Conservation (phyloP, 2,113 vertebrate species). For the Epinephelus lanceolatus region DNA sequence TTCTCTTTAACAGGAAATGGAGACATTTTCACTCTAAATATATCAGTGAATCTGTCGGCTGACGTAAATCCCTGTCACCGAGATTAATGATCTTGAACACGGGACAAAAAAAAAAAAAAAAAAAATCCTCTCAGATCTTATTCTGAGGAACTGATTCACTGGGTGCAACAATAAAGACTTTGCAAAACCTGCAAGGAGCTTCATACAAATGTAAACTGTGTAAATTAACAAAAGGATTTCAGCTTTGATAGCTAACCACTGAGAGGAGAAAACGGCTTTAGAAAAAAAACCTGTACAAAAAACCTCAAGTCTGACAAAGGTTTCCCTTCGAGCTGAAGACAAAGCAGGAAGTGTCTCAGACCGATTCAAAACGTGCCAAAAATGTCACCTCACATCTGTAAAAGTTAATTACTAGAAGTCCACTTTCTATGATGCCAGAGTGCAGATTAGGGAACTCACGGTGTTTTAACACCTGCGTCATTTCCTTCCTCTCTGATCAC, state of each 20-base stretch:
- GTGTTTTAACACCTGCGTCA: neutral
- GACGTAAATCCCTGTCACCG: constrained; percentile 71
- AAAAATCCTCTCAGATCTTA: constrained; percentile 23
- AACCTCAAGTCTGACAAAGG: neutral
- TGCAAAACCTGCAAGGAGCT: constrained; percentile 1
- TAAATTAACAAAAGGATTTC: constrained; percentile 14
- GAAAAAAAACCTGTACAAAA: neutral
- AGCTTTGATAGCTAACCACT: neutral
- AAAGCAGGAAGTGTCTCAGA: neutral
- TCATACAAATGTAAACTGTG: constrained; percentile 19
- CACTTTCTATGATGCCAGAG: neutral
- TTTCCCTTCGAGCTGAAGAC: neutral
- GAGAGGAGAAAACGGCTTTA: neutral
- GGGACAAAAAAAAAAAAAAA: neutral
- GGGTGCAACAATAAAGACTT: neutral
- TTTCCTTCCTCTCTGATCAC: constrained; percentile 16
- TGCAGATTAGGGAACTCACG: neutral
- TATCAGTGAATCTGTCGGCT: constrained; percentile 66
- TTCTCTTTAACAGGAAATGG: constrained; percentile 73
- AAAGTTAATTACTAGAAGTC: neutral
- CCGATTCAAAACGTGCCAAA: constrained; percentile 1
- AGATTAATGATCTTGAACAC: constrained; percentile 61
- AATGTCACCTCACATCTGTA: constrained; percentile 9
- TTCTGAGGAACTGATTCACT: constrained; percentile 4
- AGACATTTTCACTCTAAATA: constrained; percentile 71